Percentiles rank a stretch among this genome's conserved stretches.
phyloP scores from a whole-genome alignment of 1,140 invertebrate genomes.

The Rhagoletis zephyria region DNA sequence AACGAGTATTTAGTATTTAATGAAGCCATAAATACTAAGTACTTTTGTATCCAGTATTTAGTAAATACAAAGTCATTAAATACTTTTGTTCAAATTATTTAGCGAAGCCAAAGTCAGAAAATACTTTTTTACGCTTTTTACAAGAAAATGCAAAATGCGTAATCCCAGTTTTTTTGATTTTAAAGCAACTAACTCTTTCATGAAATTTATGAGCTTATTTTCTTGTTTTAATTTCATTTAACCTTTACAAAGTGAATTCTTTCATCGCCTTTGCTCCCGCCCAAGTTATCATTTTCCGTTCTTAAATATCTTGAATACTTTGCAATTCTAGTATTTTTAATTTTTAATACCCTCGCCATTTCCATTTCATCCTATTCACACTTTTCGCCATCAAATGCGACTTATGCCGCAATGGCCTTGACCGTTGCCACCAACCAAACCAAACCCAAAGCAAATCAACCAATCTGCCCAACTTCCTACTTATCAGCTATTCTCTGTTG shows the following conservation, averaged over 20 bases:
- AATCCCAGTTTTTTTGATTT: too few species aligned
- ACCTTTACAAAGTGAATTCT: not conserved
- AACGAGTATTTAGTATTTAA: too few species aligned
- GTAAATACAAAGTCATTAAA: too few species aligned
- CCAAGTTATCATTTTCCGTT: not conserved
- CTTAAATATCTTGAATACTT: not conserved
- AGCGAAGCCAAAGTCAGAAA: too few species aligned
- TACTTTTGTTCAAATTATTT: too few species aligned
- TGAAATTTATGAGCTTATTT: not conserved
- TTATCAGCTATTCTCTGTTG: not conserved
- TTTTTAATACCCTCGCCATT: not conserved
- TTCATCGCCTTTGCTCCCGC: not conserved
- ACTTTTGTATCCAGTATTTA: too few species aligned
- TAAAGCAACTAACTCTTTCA: too few species aligned
- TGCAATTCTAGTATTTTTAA: not conserved
- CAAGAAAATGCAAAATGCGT: too few species aligned
- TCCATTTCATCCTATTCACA: not conserved
- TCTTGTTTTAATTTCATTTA: not conserved
- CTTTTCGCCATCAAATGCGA: not conserved
- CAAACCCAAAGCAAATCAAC: not conserved
- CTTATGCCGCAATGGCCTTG: slow-evolving; percentile 35
- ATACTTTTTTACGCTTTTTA: too few species aligned
- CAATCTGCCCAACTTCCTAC: not conserved
- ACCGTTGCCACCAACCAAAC: slow-evolving; percentile 9
- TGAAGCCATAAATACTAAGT: too few species aligned